Evolutionary conservation across 2,888 invertebrate genomes (phyloP), one percentile per base, ranked within the genome.

Genomic region (Amitus sp.): DNA sequence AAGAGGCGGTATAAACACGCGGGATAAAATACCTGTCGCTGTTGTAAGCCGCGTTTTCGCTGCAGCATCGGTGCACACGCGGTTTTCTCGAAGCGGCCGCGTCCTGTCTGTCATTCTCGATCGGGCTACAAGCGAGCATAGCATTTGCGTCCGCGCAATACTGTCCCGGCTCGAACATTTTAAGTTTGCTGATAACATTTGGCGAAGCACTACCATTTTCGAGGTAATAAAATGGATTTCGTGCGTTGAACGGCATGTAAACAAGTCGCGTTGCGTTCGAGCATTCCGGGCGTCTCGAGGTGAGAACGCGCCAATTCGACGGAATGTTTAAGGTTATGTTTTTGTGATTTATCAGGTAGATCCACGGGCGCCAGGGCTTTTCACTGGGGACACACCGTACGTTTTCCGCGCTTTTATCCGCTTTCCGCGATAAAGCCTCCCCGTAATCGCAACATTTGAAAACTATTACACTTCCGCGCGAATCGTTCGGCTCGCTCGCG

Each of bases 141-240:
- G 86, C 87, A 13, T 84, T 84, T 30, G 86, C 83, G 76, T 93
- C 93, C 37, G 89, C 86, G 79, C 94, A 94, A 79, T 87, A 93
- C 34, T 86, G 84, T 1, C 79, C 78, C 0, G 89, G 86, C 7
- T 33, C 34, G 4, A 86, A 82, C 56, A 90, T 78, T 0, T 82
- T 69, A 1, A 75, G 68, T 0, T 75, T 74, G 43, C 84, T 83
- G 51, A 69, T 63, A 5, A 86, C 85, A 0, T 87, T 83, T 60
- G 89, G 77, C 70, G 85, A 83, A 53, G 90, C 83, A 7, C 87
- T 87, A 0, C 90, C 93, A 77, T 88, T 89, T 66, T 87, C 87
- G 60, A 90, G 85, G n/a, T 89, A 80, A 37, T 89, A 76, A 70
- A 85, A 88, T 13, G 74, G 83, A 70, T 57, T 76, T 43, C 66